Conservation (phyloP, 2,888 invertebrate species). For the Scaptomyza flava region DNA sequence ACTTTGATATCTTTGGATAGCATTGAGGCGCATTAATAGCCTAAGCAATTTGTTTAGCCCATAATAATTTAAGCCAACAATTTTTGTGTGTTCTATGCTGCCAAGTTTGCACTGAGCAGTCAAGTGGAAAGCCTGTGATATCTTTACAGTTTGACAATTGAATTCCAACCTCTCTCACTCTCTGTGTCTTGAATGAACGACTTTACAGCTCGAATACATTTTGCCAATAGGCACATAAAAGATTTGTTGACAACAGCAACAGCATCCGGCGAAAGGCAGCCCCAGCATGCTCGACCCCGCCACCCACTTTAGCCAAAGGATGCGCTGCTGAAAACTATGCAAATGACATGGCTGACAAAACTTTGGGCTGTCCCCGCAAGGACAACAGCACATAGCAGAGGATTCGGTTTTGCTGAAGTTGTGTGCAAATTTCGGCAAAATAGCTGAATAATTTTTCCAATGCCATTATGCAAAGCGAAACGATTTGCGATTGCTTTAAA, state of each 20-base stretch:
- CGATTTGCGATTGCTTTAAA: conserved; percentile 78
- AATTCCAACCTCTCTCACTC: conserved; percentile 53
- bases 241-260: conserved; percentile 76
- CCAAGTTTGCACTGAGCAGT: conserved; percentile 45
- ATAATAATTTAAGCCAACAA: conserved; percentile 71
- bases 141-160: conserved; percentile 72
- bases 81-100: conserved; percentile 38
- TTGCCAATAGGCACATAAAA: conserved; percentile 78
- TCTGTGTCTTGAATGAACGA: background rate
- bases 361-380: conserved; percentile 52
- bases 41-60: conserved; percentile 60
- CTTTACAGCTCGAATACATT: conserved; percentile 50
- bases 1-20: conserved; percentile 14
- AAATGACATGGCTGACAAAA: conserved; percentile 78
- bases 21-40: conserved; percentile 34
- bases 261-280: conserved; percentile 46
- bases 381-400: conserved; percentile 26
- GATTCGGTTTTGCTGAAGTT: conserved; percentile 24
- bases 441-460: conserved; percentile 60
- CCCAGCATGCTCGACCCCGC: background rate
- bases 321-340: conserved; percentile 63
- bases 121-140: conserved; percentile 78
- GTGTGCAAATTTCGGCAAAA: conserved; percentile 52
- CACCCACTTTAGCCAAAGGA: conserved; percentile 22
- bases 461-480: conserved; percentile 74